These are phyloP conservation scores for Drosophila aldrichi DNA, from an alignment of 2,888 invertebrate genomes.

Conservation along the genomic window DNA sequence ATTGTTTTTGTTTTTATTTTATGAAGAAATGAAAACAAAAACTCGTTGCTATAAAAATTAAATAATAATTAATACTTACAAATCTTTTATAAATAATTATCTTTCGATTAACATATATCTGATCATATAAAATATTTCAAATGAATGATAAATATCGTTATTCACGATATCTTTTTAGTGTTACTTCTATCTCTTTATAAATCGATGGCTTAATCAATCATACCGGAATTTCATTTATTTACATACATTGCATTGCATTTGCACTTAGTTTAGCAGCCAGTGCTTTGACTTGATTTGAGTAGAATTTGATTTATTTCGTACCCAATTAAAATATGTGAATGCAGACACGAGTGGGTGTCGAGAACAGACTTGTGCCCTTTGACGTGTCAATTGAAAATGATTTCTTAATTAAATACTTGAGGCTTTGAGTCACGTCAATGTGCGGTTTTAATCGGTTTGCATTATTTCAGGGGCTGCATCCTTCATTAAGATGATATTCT, in stretches of 20 bases:
- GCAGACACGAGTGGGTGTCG: neutral
- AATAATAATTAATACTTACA: too few relatives aligned
- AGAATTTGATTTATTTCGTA: neutral
- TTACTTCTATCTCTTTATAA: too few relatives aligned
- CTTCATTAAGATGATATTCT: slow-evolving; percentile 35
- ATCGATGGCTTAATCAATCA: neutral
- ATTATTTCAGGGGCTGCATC: slow-evolving; percentile 40
- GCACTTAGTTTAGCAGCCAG: neutral
- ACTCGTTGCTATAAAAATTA: too few relatives aligned
- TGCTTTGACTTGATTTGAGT: neutral
- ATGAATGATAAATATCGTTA: too few relatives aligned
- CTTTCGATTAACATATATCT: neutral
- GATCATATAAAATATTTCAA: too few relatives aligned
- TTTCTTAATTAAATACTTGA: slow-evolving; percentile 64
- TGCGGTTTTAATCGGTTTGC: slow-evolving; percentile 24
- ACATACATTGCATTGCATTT: neutral
- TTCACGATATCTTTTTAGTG: too few relatives aligned
- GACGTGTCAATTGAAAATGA: slow-evolving; percentile 28
- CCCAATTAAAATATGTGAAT: slow-evolving; percentile 1
- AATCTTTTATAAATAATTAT: too few relatives aligned
- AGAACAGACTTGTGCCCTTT: neutral
- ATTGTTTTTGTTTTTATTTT: too few relatives aligned
- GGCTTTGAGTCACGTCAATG: neutral
- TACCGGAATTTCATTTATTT: too few relatives aligned
- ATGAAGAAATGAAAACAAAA: too few relatives aligned